Evolutionary conservation across 2,888 invertebrate genomes (phyloP).

Genomic region (Apamea sordens): DNA sequence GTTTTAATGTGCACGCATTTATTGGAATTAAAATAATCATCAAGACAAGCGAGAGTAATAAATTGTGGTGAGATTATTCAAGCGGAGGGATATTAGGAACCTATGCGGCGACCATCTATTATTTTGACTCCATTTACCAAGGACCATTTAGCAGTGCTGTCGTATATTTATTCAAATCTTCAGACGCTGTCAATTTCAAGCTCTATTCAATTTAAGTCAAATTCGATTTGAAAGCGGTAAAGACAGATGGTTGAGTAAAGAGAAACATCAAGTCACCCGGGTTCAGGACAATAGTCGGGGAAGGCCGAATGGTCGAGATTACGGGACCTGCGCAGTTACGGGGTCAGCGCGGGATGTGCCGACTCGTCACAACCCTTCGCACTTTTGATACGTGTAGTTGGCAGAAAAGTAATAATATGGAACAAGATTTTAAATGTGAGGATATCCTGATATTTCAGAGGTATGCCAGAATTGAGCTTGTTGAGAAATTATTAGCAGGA

Average conservation of each 20-base stretch:
- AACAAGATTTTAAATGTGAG: slow-evolving; percentile 3
- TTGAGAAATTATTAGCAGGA: neutral
- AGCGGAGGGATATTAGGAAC: neutral
- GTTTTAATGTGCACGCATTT: neutral
- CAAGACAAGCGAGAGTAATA: neutral
- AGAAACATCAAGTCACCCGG: slow-evolving; percentile 58
- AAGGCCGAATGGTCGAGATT: slow-evolving; percentile 62
- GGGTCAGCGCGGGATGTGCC: slow-evolving; percentile 65
- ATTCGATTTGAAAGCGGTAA: slow-evolving; percentile 50
- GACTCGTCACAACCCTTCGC: slow-evolving; percentile 73
- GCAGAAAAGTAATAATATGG: slow-evolving; percentile 58
- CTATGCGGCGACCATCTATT: slow-evolving; percentile 17
- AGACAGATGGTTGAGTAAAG: slow-evolving; percentile 48
- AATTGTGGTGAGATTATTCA: neutral
- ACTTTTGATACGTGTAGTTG: slow-evolving; percentile 44
- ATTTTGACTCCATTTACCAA: slow-evolving; percentile 13
- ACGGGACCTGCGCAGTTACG: slow-evolving; percentile 57
- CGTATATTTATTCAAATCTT: slow-evolving; percentile 27
- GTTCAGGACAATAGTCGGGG: slow-evolving; percentile 62
- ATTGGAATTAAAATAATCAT: neutral
- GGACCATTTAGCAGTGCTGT: slow-evolving; percentile 7
- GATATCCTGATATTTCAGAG: neutral
- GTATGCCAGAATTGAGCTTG: neutral
- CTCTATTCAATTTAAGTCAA: slow-evolving; percentile 42
- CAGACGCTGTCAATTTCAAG: slow-evolving; percentile 14